These are phyloP conservation scores for Sussaba pulchella DNA, from an alignment of 2,888 invertebrate species.

Conservation along the genomic window DNA sequence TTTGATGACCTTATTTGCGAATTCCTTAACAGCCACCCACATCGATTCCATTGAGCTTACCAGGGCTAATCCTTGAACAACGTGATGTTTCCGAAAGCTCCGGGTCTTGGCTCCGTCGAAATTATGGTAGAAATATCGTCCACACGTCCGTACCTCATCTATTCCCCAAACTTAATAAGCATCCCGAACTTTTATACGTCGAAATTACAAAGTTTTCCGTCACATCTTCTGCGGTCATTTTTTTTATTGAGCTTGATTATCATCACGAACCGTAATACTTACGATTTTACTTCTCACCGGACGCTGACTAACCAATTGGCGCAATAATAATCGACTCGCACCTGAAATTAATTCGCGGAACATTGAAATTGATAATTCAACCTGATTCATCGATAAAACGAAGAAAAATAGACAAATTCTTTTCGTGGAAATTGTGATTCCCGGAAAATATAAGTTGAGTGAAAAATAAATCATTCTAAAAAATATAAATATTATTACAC, in stretches of 20 bases:
- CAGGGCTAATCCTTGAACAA: slow-evolving; percentile 16
- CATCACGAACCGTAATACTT: slow-evolving; percentile 36
- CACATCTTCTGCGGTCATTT: slow-evolving; percentile 32
- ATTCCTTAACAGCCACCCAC: slow-evolving; percentile 47
- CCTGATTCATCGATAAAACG: no score
- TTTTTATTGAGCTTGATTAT: slow-evolving; percentile 57
- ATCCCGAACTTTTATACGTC: slow-evolving; percentile 12
- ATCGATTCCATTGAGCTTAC: slow-evolving; percentile 11
- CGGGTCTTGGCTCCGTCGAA: background rate
- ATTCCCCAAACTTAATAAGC: slow-evolving; percentile 20
- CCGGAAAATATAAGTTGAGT: no score
- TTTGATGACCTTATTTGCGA: slow-evolving; percentile 47
- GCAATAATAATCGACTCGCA: slow-evolving; percentile 16
- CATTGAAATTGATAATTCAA: no score
- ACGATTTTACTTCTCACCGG: slow-evolving; percentile 44
- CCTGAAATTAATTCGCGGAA: slow-evolving; percentile 7
- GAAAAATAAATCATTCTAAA: no score
- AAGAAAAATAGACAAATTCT: no score
- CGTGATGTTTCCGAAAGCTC: slow-evolving; percentile 13
- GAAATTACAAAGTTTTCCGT: slow-evolving; percentile 4
- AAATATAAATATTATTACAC: no score
- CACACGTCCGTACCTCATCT: background rate
- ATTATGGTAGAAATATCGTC: slow-evolving; percentile 8
- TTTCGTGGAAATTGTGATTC: no score
- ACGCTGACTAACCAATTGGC: slow-evolving; percentile 44